Conservation (phyloP, 2,113 vertebrate species). For the Toxotes jaculatrix region DNA sequence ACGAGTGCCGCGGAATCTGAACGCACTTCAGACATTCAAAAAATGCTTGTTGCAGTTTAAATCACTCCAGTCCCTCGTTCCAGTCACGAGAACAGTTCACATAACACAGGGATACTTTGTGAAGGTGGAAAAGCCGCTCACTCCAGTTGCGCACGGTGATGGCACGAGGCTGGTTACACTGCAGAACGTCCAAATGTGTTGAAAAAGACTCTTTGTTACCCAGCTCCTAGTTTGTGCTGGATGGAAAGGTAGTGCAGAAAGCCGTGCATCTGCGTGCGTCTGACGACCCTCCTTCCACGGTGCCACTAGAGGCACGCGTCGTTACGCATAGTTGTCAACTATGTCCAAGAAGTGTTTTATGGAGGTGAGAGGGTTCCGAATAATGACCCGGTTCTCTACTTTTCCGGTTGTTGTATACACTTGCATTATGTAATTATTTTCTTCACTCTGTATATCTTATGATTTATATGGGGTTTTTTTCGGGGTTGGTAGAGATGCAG, state of each 20-base stretch:
- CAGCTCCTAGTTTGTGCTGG: slow-evolving; percentile 43
- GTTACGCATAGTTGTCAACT: slow-evolving; percentile 76
- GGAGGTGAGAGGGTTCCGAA: slow-evolving; percentile 58
- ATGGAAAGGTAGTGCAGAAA: slow-evolving; percentile 52
- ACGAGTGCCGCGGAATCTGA: slow-evolving; percentile 17
- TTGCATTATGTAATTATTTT: neutral
- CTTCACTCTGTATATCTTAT: neutral
- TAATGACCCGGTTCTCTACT: slow-evolving; percentile 30
- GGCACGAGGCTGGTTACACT: slow-evolving; percentile 16
- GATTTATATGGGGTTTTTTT: neutral
- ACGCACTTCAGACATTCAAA: slow-evolving; percentile 26
- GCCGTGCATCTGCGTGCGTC: slow-evolving; percentile 68
- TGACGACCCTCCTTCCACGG: slow-evolving; percentile 71
- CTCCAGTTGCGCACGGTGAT: slow-evolving; percentile 66
- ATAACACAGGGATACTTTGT: slow-evolving; percentile 28
- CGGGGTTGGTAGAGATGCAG: neutral
- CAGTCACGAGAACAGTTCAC: slow-evolving; percentile 26
- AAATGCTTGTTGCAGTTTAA: slow-evolving; percentile 26
- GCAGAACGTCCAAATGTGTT: slow-evolving; percentile 35
- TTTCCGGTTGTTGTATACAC: neutral
- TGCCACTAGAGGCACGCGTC: slow-evolving; percentile 80
- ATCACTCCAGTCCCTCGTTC: slow-evolving; percentile 30
- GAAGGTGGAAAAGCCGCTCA: slow-evolving; percentile 30
- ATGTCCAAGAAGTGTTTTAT: slow-evolving; percentile 67
- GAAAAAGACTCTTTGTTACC: slow-evolving; percentile 38